These are phyloP conservation scores for Myotis planiceps DNA, from an alignment of 2,797 vertebrate genomes.

Conservation along the genomic window DNA sequence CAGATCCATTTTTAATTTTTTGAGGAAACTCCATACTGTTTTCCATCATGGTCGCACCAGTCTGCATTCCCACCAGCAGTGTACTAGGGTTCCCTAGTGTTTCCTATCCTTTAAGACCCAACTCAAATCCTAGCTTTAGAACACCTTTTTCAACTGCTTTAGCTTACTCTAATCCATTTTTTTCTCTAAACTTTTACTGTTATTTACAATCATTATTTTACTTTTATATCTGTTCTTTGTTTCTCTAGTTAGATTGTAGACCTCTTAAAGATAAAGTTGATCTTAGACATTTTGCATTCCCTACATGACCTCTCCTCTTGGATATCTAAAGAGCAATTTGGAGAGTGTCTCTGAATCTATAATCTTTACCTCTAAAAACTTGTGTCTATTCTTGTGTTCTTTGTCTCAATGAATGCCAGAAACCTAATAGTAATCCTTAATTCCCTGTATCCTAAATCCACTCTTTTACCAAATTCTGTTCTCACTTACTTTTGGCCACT, in stretches of 20 bases:
- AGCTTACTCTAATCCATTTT: background rate
- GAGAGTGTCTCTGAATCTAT: background rate
- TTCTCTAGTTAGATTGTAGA: background rate
- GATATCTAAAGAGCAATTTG: background rate
- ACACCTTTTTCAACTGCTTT: background rate
- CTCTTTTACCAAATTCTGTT: background rate
- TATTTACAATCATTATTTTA: background rate
- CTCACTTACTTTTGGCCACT: background rate
- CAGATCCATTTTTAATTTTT: no score
- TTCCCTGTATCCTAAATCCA: background rate
- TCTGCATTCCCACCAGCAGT: no score
- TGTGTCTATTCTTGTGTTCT: background rate
- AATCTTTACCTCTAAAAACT: background rate
- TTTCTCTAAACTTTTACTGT: background rate
- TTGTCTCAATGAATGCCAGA: background rate
- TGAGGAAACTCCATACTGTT: no score
- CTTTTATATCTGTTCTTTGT: background rate
- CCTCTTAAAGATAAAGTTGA: background rate
- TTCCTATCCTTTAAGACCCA: background rate
- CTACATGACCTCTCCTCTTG: background rate
- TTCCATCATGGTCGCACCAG: no score
- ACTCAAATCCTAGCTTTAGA: background rate
- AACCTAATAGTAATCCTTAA: background rate
- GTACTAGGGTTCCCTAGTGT: background rate
- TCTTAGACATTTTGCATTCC: background rate